A percentile compares a stretch with the other conserved stretches of the same genome.
These are phyloP conservation scores for Phocides pigmalion DNA, from an alignment of 1,140 invertebrate species.

Conservation along the genomic window DNA sequence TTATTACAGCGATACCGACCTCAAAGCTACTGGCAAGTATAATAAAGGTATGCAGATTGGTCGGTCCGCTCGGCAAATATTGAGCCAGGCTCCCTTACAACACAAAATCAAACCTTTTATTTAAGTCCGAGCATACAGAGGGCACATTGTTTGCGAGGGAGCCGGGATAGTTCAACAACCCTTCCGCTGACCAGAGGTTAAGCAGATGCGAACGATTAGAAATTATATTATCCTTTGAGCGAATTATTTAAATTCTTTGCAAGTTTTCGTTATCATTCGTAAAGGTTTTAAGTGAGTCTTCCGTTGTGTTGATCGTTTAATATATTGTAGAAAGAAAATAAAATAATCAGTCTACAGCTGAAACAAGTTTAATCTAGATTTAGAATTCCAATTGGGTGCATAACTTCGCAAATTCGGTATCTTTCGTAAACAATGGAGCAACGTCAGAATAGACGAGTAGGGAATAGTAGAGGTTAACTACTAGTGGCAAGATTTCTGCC, in stretches of 20 bases:
- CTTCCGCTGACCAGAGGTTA: slow-evolving; percentile 69
- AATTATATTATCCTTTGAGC: slow-evolving; percentile 47
- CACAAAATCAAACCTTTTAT: slow-evolving; percentile 83
- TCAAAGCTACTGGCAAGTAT: slow-evolving; percentile 54
- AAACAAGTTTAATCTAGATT: too few relatives aligned
- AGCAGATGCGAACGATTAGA: slow-evolving; percentile 50
- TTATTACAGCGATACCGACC: slow-evolving; percentile 38
- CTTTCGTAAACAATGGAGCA: too few relatives aligned
- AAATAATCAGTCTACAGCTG: too few relatives aligned
- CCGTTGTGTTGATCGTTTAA: too few relatives aligned
- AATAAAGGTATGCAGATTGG: slow-evolving; percentile 75
- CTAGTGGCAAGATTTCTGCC: too few relatives aligned
- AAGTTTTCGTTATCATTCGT: too few relatives aligned
- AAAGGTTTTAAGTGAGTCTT: too few relatives aligned
- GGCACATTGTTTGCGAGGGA: slow-evolving; percentile 68
- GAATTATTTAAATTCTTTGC: slow-evolving; percentile 35
- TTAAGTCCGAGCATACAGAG: slow-evolving; percentile 78
- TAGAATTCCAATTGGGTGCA: too few relatives aligned
- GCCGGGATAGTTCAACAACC: slow-evolving; percentile 78
- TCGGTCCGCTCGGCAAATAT: slow-evolving; percentile 72
- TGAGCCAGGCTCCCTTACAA: slow-evolving; percentile 72
- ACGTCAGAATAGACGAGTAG: too few relatives aligned
- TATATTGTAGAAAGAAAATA: too few relatives aligned
- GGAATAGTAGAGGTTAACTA: too few relatives aligned
- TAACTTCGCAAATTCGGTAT: too few relatives aligned